Base-by-base conservation (phyloP, 2,888 invertebrate species). In the Melanostoma scalare region DNA sequence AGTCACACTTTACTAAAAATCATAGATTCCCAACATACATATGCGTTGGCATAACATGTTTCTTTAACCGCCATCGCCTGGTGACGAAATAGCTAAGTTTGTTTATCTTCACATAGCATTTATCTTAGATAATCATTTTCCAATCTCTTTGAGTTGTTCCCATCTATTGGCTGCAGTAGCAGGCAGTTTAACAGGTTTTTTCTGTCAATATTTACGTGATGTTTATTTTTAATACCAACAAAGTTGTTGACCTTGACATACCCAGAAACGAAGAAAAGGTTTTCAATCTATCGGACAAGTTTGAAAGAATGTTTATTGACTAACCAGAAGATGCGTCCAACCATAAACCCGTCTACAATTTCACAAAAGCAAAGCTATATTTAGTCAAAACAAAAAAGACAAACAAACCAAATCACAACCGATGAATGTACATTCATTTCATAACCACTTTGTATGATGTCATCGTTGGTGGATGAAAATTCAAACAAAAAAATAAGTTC, bases 201-300 rank as follows among this genome's bases (percentile, higher is more conserved):
- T 4, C 20, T 36, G 74, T 61, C 40, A 48, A 67, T 42, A 63
- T 61, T 58, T n/a, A 60, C 35, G 42, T 20, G 36, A 71, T 50
- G 50, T 55, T 60, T 53, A 46, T 71, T 63, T 65, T 53, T 53
- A 48, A 67, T 63, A 69, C 56, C 56, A 79, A 55, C 44, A 73
- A 50, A 63, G 56, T 52, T 10, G 50, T 48, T 53, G 58, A 75
- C 79, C 84, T 84, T 79, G 79, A 75, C 79, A 79, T 79, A 55
- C 65, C 68, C 40, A 73, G 58, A 65, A 74, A 63, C 10, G 52
- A 10, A 73, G 58, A 65, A 74, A 69, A 30, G 52, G 30, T 60
- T 63, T 58, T 35, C 10, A 40, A 58, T 50, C 38, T 74, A 77
- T 69, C 63, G 36, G 46, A 30, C 30, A 56, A 52, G 8, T 55